Percentiles rank a stretch among this genome's conserved stretches.
phyloP scores from a whole-genome alignment of 2,113 vertebrate genomes.

The Tragelaphus buxtoni region DNA sequence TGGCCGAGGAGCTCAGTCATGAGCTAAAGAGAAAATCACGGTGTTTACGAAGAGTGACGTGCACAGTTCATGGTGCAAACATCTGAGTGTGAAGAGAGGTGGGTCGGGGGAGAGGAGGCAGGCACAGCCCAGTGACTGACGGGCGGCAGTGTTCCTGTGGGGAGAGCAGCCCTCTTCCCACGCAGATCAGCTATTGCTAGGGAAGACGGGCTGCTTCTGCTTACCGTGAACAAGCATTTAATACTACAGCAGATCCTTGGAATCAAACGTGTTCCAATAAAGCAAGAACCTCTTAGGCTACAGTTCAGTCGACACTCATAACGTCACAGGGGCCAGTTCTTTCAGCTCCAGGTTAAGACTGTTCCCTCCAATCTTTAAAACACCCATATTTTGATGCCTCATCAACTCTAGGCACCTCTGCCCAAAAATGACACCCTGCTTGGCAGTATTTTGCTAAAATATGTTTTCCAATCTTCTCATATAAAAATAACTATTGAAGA shows the following conservation, averaged over 20 bases:
- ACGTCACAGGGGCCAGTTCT: not conserved
- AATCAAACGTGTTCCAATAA: not conserved
- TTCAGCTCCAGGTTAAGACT: not conserved
- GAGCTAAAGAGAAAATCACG: slow-evolving; percentile 34
- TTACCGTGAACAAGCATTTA: not conserved
- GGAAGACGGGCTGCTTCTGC: not conserved
- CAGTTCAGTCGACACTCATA: not conserved
- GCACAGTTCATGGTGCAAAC: not conserved
- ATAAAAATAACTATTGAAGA: not conserved
- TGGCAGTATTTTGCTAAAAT: not conserved
- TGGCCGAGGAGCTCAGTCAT: slow-evolving; percentile 9
- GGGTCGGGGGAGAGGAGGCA: accelerated
- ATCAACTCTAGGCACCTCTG: not conserved
- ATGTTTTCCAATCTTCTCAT: not conserved
- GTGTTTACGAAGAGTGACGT: not conserved
- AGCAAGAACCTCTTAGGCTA: not conserved
- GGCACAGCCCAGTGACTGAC: not conserved
- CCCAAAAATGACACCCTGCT: not conserved
- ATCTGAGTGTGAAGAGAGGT: not conserved
- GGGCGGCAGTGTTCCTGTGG: not conserved
- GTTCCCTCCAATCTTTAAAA: not conserved
- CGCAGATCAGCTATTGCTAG: not conserved
- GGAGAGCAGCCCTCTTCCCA: not conserved
- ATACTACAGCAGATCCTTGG: not conserved
- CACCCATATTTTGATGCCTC: not conserved